Base-by-base conservation (phyloP, 2,113 vertebrate species). In the Nothobranchius furzeri region DNA sequence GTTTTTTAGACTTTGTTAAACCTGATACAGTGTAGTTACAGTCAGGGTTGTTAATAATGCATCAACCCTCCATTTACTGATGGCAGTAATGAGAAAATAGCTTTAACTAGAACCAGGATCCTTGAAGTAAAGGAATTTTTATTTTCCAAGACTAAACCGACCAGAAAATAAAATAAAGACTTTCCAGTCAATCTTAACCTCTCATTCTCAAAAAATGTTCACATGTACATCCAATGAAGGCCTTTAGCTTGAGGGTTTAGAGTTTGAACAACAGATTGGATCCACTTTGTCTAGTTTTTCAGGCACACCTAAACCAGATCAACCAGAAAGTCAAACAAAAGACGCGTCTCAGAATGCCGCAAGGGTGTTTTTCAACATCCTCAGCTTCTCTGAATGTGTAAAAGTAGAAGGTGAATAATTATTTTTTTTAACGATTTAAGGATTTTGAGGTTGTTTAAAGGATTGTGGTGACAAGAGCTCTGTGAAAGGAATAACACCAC, bases 241-340 rank as follows among this genome's bases (percentile, higher is more conserved):
- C 58, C 58, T 9, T 60, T 48, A 61, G 53, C 52, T 60, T 43
- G 25, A 55, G 37, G 64, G 56, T 56, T 67, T 12, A 36, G 24
- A 60, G 72, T 73, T 60, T 81, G 69, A 71, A 75, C 37, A 81
- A 75, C 70, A 35, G 48, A 70, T 65, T 62, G 14, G 10, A 49
- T n/a, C 30, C 25, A 37, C 1, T 24, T 3, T 9, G 3, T 30
- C 36, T 62, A 42, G 64, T 70, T 73, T 61, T 49, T 40, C 24
- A 64, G 78, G 78, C 83, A 64, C 90, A 73, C 90, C 91, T 80
- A 85, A 83, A 90, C 87, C 85, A 76, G 86, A 70, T 80, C 52
- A 15, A 64, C 88, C 42, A 42, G 85, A 78, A 79, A 73, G 11
- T 35, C 60, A 12, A 53, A 67, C 70, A 76, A 88, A 45, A 56